These are phyloP conservation scores for Germaria angustata DNA, from an alignment of 2,888 invertebrate species.

Conservation along the genomic window DNA sequence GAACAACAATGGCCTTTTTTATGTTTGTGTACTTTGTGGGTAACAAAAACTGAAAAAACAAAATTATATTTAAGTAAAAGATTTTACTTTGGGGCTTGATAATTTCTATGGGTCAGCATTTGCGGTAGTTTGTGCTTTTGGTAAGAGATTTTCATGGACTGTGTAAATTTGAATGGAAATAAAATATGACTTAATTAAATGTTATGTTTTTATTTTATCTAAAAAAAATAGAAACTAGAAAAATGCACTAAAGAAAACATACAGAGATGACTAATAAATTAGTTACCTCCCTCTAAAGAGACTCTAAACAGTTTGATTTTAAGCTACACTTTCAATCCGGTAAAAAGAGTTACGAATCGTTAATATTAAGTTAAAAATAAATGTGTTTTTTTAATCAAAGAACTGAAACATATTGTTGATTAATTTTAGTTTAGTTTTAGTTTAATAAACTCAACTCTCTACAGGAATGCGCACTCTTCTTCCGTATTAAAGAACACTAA, in stretches of 20 bases:
- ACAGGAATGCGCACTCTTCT: too few relatives aligned
- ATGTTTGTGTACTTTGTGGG: not conserved
- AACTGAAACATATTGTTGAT: too few relatives aligned
- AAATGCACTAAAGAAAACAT: not conserved
- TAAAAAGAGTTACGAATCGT: too few relatives aligned
- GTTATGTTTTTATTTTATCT: not conserved
- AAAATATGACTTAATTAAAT: constrained; percentile 1
- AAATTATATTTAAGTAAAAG: constrained; percentile 17
- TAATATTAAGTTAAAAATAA: too few relatives aligned
- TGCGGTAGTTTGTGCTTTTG: not conserved
- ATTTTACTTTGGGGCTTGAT: constrained; percentile 38
- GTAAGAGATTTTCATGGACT: not conserved
- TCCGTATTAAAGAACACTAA: too few relatives aligned
- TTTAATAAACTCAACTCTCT: too few relatives aligned
- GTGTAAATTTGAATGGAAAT: not conserved
- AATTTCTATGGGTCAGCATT: constrained; percentile 41
- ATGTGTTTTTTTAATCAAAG: too few relatives aligned
- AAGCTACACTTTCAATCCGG: too few relatives aligned
- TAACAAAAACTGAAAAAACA: not conserved
- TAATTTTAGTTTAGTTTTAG: too few relatives aligned
- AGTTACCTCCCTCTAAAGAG: too few relatives aligned
- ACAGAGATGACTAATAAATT: not conserved
- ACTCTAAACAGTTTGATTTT: too few relatives aligned
- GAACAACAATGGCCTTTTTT: not conserved
- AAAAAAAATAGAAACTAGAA: not conserved